Evolutionary conservation across 2,888 invertebrate species (phyloP), one percentile per base, ranked within the genome.

Genomic region (Antheraea assamensis): DNA sequence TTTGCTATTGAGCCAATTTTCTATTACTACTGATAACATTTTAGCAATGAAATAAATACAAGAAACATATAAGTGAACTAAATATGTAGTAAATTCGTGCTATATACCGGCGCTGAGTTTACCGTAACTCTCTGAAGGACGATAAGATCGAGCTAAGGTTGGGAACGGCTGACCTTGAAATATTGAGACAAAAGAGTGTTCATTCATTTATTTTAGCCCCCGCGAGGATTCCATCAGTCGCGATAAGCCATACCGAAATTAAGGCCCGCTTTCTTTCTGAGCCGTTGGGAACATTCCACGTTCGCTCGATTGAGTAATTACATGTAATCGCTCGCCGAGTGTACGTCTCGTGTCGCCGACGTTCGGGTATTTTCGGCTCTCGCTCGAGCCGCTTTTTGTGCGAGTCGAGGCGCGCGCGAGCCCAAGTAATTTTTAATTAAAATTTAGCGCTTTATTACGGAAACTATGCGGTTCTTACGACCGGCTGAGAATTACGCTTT

Each of bases 381-480:
- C 83, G 79, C 80, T 78, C 76, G 58, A 76, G 76, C 78, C 77
- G 79, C 83, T 92, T 91, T 92, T 92, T 89, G 87, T 80, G 80
- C 80, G 55, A 55, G 27, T 74, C 72, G 71, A 74, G 74, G 78
- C 77, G 82, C 85, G 82, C 85, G 85, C 84, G 78, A 79, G 77
- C 80, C 81, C 83, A 82, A 81, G 86, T 83, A 86, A 89, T 89
- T 92, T 89, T 90, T 90, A 92, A 92, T 92, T 92, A 92, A 91
- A 91, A 87, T 89, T 89, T 91, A 89, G 85, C 89, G 88, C 90
- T 88, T 88, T 90, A 90, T 90, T 92, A 89, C 85, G 87, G 88
- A 89, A 91, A 91, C 89, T 91, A 92, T 91, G 87, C 81, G 77
- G 21, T 42, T 72, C 35, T 74, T 72, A 72, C n/a, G 70, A 71